Evolutionary conservation across 1,140 invertebrate species (phyloP), one percentile per base, ranked within the genome.

Genomic region (Eufriesea mexicana): DNA sequence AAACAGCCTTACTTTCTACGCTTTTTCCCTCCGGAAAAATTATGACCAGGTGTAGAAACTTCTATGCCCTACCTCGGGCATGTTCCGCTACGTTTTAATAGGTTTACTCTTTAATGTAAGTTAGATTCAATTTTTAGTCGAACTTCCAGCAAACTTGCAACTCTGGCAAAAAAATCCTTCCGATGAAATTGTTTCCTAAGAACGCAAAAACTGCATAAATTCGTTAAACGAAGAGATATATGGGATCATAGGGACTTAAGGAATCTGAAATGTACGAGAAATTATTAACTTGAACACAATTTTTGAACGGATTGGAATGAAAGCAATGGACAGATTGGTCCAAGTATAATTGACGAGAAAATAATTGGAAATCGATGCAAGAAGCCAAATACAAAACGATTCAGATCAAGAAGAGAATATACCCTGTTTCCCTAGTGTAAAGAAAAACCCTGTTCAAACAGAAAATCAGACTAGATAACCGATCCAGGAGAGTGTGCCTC

Each of bases 101-200:
- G 23, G 54, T 45, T 45, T 28, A 59, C 68, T 35, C 45, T 61
- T 61, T 51, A 47, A 79, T 61, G 54, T 45, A 71, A 49, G 66
- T 76, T 79, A 61, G n/a, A 79, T 79, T 79, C 66, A 79, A 79
- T 79, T 71, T 70, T 71, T n/a, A 20, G 18, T 16, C 14, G 28
- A 71, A 79, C 45, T 79, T 61, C 18, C 18, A 7, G 28, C 28
- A 16, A 72, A 72, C 70, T 55, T 42, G 49, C 2, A 16, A 20
- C 64, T 20, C 12, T 9, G n/a, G 59, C 10, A 16, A 68, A 68
- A 45, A 68, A 35, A 47, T n/a, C 45, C 9, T 67, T 35, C 42
- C 42, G 23, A 14, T n/a, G 28, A 64, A 64, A 64, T 64, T 64
- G 20, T 16, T 64, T 42, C 35, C 42, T 64, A 42, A 9, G 18